phyloP scores from a whole-genome alignment of 1,140 invertebrate species.

The Panagrolaimus sp. region DNA sequence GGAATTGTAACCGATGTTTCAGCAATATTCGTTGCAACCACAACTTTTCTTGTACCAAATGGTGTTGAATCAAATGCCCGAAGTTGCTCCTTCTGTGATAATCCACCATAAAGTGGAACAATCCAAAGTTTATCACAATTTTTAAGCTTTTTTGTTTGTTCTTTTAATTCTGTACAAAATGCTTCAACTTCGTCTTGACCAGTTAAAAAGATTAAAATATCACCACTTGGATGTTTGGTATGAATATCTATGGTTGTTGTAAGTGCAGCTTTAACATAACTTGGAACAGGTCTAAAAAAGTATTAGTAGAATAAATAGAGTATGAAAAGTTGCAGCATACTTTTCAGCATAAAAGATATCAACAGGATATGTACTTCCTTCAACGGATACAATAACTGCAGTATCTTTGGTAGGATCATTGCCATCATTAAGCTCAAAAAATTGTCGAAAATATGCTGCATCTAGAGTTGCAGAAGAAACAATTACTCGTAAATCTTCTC shows the following conservation, averaged over 20 bases:
- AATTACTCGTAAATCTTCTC: slow-evolving; percentile 87
- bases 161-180: slow-evolving; percentile 26
- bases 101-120: slow-evolving; percentile 84
- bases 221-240: slow-evolving; percentile 70
- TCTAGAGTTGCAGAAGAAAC: slow-evolving; percentile 90
- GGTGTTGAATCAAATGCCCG: slow-evolving; percentile 77
- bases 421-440: slow-evolving; percentile 73
- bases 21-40: slow-evolving; percentile 93
- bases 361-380: slow-evolving; percentile 81
- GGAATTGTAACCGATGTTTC: slow-evolving; percentile 88
- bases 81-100: slow-evolving; percentile 72
- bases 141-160: slow-evolving; percentile 57
- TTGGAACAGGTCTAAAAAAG: slow-evolving; percentile 71
- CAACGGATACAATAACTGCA: slow-evolving; percentile 75
- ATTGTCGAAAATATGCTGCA: slow-evolving; percentile 72
- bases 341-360: slow-evolving; percentile 73
- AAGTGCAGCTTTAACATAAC: slow-evolving; percentile 80
- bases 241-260: slow-evolving; percentile 85
- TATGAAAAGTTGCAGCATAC: background rate
- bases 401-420: slow-evolving; percentile 65
- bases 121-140: slow-evolving; percentile 71
- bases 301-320: background rate
- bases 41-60: slow-evolving; percentile 74
- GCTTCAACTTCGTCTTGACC: slow-evolving; percentile 74
- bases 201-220: slow-evolving; percentile 87